Evolutionary conservation across 2,888 invertebrate species (phyloP).

Genomic region (Therioaphis trifolii): DNA sequence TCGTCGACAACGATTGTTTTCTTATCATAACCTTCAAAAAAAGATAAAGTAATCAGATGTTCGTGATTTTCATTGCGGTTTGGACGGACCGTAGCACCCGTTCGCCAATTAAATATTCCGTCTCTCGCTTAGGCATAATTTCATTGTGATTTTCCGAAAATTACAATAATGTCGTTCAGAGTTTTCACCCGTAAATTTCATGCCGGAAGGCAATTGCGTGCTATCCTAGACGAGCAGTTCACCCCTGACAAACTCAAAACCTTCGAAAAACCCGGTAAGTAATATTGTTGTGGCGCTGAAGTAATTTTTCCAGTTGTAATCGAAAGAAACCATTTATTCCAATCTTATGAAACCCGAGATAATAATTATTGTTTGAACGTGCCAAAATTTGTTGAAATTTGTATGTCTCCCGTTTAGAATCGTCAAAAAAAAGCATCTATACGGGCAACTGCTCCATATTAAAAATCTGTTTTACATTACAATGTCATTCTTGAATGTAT

Average conservation of each 20-base stretch:
- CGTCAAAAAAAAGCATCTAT: no score
- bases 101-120: neutral
- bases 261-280: constrained; percentile 16
- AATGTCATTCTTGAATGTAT: no score
- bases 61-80: constrained; percentile 15
- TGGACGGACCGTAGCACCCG: neutral
- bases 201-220: constrained; percentile 46
- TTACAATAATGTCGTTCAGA: constrained; percentile 15
- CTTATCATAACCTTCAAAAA: constrained; percentile 42
- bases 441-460: no score
- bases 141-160: neutral
- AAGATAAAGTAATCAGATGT: constrained; percentile 26
- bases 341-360: no score
- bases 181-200: constrained; percentile 31
- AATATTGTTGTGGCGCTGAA: neutral
- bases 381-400: no score
- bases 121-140: neutral
- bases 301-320: neutral
- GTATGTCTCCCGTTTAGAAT: no score
- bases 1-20: neutral
- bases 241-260: constrained; percentile 42
- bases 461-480: no score
- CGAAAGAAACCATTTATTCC: no score
- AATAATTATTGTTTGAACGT: no score
- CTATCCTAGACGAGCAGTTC: constrained; percentile 31